Base-by-base conservation (phyloP, 2,888 invertebrate genomes). In the Drosophila anomelani region DNA sequence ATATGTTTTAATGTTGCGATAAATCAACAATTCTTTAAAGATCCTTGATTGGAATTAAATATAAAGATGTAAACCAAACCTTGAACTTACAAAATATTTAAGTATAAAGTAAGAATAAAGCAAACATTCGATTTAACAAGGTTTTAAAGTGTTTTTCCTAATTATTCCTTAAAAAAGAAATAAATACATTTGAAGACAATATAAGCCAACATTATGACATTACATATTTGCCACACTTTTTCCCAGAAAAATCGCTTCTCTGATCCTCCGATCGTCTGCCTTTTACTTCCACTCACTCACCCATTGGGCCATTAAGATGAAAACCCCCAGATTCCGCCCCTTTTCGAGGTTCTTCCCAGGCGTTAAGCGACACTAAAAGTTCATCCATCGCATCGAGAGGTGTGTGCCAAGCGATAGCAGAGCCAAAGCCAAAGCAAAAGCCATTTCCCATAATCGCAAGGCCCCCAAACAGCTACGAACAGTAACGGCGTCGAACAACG, bases 391-490 rank as follows among this genome's bases (percentile, higher is more conserved):
- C 38, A 55, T 58, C 43, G 69, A 66, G 68, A 73, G 73, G 73
- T 73, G 73, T 73, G 73, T 73, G 73, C 73, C 76, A 59, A 55
- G 77, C 72, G 77, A 77, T 53, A 53, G 51, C 51, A 53, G 34
- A 36, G 51, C 51, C 49, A 51, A 7, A 51, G 32, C 49, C 32
- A 34, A 51, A 51, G 34, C 72, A 76, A 76, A 75, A 77, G 75
- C 71, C 75, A 76, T 76, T 76, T 77, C 76, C 78, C 76, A 76
- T 77, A 77, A 77, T 61, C 73, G 76, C 58, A 73, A 57, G 68
- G 76, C 76, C 75, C 49, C 72, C 36, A 23, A 57, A 55, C 67
- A 26, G n/a, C 38, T 54, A 34, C 51, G 43, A 34, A 41, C 23
- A 20, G n/a, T 44, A 32, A 36, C 44, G 59, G 38, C 46, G 39